These are phyloP conservation scores for Myanophis thanlyinensis DNA, from an alignment of 2,113 vertebrate genomes.

Conservation along the genomic window DNA sequence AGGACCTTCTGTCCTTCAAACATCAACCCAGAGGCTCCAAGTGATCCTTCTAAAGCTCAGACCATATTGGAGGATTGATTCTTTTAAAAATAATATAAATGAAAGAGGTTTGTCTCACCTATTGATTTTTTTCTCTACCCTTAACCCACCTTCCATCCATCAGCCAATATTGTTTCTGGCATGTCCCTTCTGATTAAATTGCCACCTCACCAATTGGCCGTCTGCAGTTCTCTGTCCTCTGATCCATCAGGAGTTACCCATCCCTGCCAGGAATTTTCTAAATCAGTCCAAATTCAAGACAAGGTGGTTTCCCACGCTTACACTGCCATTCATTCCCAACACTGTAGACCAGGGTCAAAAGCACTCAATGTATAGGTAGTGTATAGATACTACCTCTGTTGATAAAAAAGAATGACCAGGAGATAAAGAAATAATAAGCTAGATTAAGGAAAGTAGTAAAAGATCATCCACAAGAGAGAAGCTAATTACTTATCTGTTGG, in stretches of 20 bases:
- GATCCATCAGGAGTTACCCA: neutral
- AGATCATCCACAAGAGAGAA: neutral
- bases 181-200: neutral
- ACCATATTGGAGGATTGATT: neutral
- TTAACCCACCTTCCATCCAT: neutral
- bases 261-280: neutral
- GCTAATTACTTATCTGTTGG: neutral
- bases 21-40: neutral
- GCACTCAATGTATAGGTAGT: too few species aligned
- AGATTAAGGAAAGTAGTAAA: neutral
- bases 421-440: neutral
- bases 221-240: neutral
- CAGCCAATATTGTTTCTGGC: neutral
- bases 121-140: neutral
- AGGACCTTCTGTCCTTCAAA: neutral
- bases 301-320: neutral
- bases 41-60: neutral
- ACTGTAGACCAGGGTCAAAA: neutral
- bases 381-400: neutral
- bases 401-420: neutral
- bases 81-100: neutral
- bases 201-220: neutral
- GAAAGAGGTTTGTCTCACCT: neutral
- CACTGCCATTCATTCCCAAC: neutral
- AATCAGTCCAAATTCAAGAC: neutral